phyloP scores from a whole-genome alignment of 2,797 vertebrate genomes.

The Rhincodon typus region DNA sequence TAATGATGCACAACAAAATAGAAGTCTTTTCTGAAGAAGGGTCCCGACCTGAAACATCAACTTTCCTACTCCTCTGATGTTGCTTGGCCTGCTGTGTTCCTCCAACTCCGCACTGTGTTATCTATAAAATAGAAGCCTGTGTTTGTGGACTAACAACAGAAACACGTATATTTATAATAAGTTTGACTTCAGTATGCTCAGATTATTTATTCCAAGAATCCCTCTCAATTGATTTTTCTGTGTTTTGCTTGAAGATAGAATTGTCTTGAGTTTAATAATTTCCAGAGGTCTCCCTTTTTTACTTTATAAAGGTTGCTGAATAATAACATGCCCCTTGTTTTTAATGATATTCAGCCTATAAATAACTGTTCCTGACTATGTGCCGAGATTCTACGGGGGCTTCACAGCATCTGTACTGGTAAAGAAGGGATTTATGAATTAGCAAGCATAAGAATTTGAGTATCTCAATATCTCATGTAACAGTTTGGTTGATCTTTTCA shows the following conservation, averaged over 20 bases:
- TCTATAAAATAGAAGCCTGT: background rate
- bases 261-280: background rate
- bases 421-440: background rate
- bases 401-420: background rate
- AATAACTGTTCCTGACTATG: background rate
- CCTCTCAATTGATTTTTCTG: background rate
- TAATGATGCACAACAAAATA: conserved; percentile 45
- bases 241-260: background rate
- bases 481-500: background rate
- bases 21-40: too few relatives aligned
- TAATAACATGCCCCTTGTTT: background rate
- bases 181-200: background rate
- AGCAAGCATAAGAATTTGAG: background rate
- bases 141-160: background rate
- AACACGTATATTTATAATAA: background rate
- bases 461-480: background rate
- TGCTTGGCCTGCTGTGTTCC: too few relatives aligned
- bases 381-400: background rate
- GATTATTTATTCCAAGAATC: background rate
- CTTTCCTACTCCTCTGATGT: too few relatives aligned
- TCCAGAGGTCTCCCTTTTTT: background rate
- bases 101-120: too few relatives aligned
- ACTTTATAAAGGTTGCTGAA: background rate
- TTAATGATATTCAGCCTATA: background rate
- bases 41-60: too few relatives aligned